Evolutionary conservation across 2,797 vertebrate species (phyloP).

Genomic region (Anas bernieri): DNA sequence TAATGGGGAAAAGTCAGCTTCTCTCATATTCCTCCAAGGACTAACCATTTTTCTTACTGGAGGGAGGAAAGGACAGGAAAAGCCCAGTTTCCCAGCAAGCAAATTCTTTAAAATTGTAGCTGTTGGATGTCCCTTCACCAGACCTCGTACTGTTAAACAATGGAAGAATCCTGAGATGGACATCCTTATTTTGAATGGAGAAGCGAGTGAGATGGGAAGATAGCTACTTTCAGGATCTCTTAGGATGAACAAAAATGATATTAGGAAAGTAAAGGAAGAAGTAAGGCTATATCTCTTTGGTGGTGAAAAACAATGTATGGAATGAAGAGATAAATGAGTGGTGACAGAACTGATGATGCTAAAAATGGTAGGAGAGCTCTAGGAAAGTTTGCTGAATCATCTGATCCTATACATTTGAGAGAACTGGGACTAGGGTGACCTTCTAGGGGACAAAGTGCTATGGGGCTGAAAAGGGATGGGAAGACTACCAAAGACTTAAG

Average conservation of each 20-base stretch:
- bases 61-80: neutral
- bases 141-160: neutral
- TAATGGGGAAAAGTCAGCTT: neutral
- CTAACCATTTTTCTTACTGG: neutral
- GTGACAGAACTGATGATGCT: neutral
- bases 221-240: neutral
- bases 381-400: neutral
- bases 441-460: neutral
- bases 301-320: neutral
- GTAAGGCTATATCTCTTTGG: neutral
- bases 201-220: neutral
- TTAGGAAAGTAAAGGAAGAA: neutral
- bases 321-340: neutral
- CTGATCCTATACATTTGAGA: neutral
- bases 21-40: neutral
- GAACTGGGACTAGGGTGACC: neutral
- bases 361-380: neutral
- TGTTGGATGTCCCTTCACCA: neutral
- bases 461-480: neutral
- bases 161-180: neutral
- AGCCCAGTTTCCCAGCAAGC: accelerated
- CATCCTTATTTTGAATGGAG: neutral
- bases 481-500: neutral
- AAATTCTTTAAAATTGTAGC: neutral
- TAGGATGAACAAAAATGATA: neutral